Evolutionary conservation across 2,888 invertebrate genomes (phyloP).

Genomic region (Byasa hedistus): DNA sequence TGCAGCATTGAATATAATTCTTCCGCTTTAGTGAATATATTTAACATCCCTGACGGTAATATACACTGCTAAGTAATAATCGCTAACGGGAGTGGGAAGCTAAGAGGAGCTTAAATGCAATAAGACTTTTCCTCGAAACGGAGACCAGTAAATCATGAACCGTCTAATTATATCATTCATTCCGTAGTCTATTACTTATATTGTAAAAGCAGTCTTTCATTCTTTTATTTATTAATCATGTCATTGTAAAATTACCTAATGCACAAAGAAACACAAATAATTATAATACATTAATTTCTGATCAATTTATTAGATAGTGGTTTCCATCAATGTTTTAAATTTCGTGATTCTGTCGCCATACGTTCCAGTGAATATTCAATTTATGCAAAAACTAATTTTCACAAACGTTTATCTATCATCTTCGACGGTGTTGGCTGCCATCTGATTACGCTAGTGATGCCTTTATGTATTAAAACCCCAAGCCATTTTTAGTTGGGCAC

Average conservation of each 20-base stretch:
- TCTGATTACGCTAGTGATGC: neutral
- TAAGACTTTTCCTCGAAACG: too few relatives aligned
- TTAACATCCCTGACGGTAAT: too few relatives aligned
- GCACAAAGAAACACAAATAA: neutral
- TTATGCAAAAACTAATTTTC: neutral
- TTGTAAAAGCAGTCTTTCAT: too few relatives aligned
- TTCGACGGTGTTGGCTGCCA: neutral
- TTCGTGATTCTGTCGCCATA: neutral
- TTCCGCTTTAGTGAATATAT: too few relatives aligned
- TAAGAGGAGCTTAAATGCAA: too few relatives aligned
- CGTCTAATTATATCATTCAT: too few relatives aligned
- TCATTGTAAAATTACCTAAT: neutral
- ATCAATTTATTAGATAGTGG: neutral
- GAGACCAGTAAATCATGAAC: too few relatives aligned
- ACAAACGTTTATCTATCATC: neutral
- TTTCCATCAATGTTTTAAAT: neutral
- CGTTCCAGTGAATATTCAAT: neutral
- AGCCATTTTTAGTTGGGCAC: conserved; percentile 9
- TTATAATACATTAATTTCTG: neutral
- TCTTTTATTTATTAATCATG: too few relatives aligned
- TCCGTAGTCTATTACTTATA: too few relatives aligned
- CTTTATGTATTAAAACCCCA: conserved; percentile 1
- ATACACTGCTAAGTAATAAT: too few relatives aligned
- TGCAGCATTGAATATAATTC: too few relatives aligned
- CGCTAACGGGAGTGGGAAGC: too few relatives aligned